Base-by-base conservation (phyloP, 2,113 vertebrate species). In the Sciurus niger region DNA sequence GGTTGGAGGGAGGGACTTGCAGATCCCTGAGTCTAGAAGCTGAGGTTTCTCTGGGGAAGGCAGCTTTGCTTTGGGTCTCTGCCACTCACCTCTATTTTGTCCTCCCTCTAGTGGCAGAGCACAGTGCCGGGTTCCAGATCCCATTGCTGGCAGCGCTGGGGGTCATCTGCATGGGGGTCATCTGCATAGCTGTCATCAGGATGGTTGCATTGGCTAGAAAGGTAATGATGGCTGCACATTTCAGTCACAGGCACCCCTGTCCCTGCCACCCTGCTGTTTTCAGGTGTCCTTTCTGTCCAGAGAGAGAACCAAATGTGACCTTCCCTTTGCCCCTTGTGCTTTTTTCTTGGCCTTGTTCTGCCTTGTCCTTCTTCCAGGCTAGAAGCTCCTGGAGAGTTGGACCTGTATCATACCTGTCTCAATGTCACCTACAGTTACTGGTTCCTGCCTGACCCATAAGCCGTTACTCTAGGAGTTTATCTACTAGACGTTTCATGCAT, bases 191-290 rank as follows among this genome's bases (percentile, higher is more conserved):
- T 8, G 90, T 84, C 20, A 40, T 76, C 1, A 18, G 18, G 8
- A 51, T 65, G 86, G 67, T 83, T 4, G 0, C 17, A 0, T 1
- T 91, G 72, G 32, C 76, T 48, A 94, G 70, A 90, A 97, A 97
- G 97, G 97, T 98, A 98, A 97, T 24, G 37, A 43, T 37, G 46
- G 30, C 67, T 73, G 34, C 25, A 1, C 25, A 5, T 22, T 60
- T 22, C 55, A 14, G 68, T 46, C 85, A 28, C 2, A 10, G 53
- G 11, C 30, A 53, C 1, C 72, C 14, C 48, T 1, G 0, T 14
- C 4, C n/a, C 22, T 24, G 2, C 11, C 24, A 0, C 17, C 1
- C 37, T n/a, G 13, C 13, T 40, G 46, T 63, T 89, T 88, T n/a
- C 32, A 4, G 32, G 28, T 51, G 20, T 8, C 55, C 11, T 53